Conservation (phyloP, 2,113 vertebrate genomes). For the Turnix velox region DNA sequence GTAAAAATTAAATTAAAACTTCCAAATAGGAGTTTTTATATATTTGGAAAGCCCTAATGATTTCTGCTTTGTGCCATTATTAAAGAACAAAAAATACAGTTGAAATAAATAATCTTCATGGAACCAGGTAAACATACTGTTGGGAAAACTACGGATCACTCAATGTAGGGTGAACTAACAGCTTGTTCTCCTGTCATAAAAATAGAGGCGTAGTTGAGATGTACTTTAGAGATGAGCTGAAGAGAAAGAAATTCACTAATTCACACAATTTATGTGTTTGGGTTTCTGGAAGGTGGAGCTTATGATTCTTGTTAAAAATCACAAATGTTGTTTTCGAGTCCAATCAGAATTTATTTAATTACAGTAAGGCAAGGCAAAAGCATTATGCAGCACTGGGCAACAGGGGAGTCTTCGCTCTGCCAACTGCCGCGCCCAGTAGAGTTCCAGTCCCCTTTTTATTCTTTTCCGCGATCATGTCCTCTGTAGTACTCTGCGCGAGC, state of each 20-base stretch:
- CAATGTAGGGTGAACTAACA: no score
- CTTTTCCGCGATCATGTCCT: no score
- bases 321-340: no score
- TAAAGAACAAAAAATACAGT: background rate
- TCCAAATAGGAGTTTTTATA: background rate
- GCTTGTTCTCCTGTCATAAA: background rate
- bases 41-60: background rate
- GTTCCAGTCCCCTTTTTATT: no score
- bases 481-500: no score
- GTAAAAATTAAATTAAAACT: background rate
- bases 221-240: background rate
- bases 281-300: background rate
- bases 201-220: background rate
- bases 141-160: background rate
- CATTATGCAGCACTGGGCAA: no score
- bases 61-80: background rate
- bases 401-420: no score
- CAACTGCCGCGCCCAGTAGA: no score
- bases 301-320: no score
- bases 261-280: rapidly evolving
- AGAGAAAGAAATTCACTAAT: background rate
- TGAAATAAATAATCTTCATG: background rate
- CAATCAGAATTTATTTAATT: no score
- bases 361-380: no score
- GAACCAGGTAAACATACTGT: background rate